Percentiles rank a stretch among this genome's conserved stretches.
Conservation (phyloP, 2,113 vertebrate genomes). For the Strix uralensis region DNA sequence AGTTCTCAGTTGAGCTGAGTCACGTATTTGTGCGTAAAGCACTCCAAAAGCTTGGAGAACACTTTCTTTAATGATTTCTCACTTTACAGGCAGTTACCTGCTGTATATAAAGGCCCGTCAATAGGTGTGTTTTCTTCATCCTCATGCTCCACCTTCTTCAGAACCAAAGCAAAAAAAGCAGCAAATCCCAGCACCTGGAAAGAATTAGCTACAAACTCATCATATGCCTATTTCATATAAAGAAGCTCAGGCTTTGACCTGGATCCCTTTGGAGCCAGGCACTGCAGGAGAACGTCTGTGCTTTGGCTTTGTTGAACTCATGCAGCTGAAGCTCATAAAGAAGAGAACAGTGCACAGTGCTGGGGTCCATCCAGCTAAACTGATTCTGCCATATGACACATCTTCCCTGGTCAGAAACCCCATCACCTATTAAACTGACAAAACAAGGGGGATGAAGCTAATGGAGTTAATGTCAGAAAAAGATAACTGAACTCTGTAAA, state of each 20-base stretch:
- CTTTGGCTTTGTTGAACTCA: not conserved
- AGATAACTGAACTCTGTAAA: not conserved
- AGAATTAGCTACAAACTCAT: not conserved
- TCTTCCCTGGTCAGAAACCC: not conserved
- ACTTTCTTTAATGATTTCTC: not conserved
- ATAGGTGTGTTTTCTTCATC: slow-evolving; percentile 73
- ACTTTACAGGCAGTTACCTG: slow-evolving; percentile 62
- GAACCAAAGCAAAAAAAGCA: slow-evolving; percentile 92
- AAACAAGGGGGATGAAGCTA: not conserved
- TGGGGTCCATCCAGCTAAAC: not conserved
- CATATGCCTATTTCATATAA: not conserved
- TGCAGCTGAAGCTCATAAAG: not conserved
- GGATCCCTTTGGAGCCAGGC: not conserved
- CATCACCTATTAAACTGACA: not conserved
- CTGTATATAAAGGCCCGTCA: slow-evolving; percentile 8
- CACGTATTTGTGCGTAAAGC: not conserved
- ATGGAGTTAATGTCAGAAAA: not conserved
- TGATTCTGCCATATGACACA: not conserved
- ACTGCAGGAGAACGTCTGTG: not conserved
- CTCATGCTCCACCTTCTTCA: slow-evolving; percentile 89
- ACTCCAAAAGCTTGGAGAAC: not conserved
- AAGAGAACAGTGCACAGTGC: not conserved
- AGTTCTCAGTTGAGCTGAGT: not conserved
- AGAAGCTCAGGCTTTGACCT: not conserved
- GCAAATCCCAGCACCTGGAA: slow-evolving; percentile 93